Conservation (phyloP, 2,113 vertebrate genomes). For the Otis tarda region DNA sequence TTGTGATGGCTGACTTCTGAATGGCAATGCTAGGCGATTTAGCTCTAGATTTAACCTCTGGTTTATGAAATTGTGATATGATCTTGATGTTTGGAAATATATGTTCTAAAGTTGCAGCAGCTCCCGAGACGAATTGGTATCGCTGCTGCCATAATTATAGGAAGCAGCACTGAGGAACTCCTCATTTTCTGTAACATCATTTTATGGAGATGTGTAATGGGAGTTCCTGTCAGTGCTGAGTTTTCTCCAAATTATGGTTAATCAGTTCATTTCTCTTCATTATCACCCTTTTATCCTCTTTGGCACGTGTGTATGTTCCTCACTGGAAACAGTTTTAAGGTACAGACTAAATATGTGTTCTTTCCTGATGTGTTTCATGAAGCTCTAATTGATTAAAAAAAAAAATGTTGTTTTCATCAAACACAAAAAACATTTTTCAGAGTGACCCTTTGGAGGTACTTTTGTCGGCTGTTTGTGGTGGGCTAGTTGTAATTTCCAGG, state of each 20-base stretch:
- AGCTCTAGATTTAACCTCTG: neutral
- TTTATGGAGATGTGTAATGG: slow-evolving; percentile 20
- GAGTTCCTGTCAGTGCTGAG: neutral
- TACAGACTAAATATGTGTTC: neutral
- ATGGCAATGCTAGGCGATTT: neutral
- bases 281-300: neutral
- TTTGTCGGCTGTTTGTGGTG: neutral
- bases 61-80: slow-evolving; percentile 39
- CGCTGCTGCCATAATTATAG: neutral
- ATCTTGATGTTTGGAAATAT: neutral
- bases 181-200: slow-evolving; percentile 17
- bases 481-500: neutral
- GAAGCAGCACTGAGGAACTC: neutral
- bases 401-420: neutral
- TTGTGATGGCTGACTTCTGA: neutral
- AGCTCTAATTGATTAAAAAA: neutral
- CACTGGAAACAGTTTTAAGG: neutral
- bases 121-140: slow-evolving; percentile 27
- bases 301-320: neutral
- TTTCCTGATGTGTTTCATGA: neutral
- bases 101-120: slow-evolving; percentile 50
- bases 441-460: neutral
- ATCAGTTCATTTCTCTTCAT: neutral
- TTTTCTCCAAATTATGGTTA: slow-evolving; percentile 1
- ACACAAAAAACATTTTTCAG: neutral